Conservation (phyloP, 2,797 vertebrate genomes). For the Balearica regulorum region DNA sequence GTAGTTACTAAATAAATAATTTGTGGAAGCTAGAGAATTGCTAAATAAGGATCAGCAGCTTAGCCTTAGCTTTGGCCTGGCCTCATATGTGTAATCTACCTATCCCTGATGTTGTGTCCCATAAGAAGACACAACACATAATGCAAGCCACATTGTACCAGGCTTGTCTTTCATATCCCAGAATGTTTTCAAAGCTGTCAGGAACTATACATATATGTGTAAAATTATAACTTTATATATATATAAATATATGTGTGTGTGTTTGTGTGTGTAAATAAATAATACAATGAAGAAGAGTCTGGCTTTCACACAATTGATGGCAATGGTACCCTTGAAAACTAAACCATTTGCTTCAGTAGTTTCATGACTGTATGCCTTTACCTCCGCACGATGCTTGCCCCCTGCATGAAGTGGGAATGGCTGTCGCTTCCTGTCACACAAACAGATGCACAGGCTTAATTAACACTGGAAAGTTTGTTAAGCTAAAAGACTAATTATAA, state of each 20-base stretch:
- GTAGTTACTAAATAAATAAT: background rate
- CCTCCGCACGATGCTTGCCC: background rate
- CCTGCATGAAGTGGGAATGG: background rate
- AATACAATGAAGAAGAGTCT: background rate
- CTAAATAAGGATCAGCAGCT: background rate
- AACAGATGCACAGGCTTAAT: background rate
- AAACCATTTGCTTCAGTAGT: background rate
- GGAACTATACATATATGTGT: background rate
- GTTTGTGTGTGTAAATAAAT: background rate
- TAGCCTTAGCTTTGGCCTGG: background rate
- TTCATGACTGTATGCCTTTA: background rate
- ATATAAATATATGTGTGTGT: too few species aligned
- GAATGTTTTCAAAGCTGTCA: background rate
- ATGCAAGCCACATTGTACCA: background rate
- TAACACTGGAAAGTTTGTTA: background rate
- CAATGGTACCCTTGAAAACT: background rate
- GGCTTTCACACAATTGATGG: background rate
- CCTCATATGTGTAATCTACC: background rate
- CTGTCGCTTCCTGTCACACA: background rate
- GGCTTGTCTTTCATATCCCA: background rate
- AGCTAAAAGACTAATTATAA: background rate
- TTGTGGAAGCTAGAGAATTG: background rate
- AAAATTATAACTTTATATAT: background rate
- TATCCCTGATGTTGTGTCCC: background rate
- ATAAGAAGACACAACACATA: background rate